Conservation (phyloP, 2,888 invertebrate genomes). For the Thalpophila matura region DNA sequence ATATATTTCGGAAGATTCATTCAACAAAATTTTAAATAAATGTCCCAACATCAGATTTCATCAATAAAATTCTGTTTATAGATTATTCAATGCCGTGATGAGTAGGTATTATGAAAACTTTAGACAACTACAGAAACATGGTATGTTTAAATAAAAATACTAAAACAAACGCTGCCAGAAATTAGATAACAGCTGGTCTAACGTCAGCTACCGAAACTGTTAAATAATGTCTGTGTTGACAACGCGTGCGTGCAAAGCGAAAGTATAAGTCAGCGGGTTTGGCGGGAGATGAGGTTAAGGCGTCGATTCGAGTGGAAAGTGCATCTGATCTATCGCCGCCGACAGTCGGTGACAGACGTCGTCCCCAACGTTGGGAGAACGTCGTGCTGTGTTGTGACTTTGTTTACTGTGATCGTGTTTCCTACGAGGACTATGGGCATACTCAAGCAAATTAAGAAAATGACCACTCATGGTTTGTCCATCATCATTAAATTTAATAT, state of each 20-base stretch:
- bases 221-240: conserved; percentile 77
- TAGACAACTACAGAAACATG: background rate
- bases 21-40: background rate
- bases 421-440: conserved; percentile 78
- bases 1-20: too few relatives aligned
- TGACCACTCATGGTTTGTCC: conserved; percentile 82
- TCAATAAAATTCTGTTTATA: too few relatives aligned
- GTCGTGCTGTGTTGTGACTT: conserved; percentile 53
- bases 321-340: conserved; percentile 76
- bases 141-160: background rate
- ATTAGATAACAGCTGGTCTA: conserved; percentile 35
- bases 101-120: background rate
- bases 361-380: conserved; percentile 65
- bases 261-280: conserved; percentile 61
- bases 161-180: conserved; percentile 25
- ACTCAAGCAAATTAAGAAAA: conserved; percentile 86
- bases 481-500: conserved; percentile 27
- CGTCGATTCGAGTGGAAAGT: conserved; percentile 70
- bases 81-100: background rate
- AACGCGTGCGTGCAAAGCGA: conserved; percentile 58
- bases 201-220: conserved; percentile 60
- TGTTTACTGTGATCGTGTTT: conserved; percentile 57
- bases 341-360: conserved; percentile 75
- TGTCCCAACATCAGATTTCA: background rate
- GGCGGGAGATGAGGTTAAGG: conserved; percentile 63